A percentile compares a stretch with the other conserved stretches of the same genome.
Evolutionary conservation across 2,113 vertebrate genomes (phyloP).

Genomic region (Rostratula benghalensis): DNA sequence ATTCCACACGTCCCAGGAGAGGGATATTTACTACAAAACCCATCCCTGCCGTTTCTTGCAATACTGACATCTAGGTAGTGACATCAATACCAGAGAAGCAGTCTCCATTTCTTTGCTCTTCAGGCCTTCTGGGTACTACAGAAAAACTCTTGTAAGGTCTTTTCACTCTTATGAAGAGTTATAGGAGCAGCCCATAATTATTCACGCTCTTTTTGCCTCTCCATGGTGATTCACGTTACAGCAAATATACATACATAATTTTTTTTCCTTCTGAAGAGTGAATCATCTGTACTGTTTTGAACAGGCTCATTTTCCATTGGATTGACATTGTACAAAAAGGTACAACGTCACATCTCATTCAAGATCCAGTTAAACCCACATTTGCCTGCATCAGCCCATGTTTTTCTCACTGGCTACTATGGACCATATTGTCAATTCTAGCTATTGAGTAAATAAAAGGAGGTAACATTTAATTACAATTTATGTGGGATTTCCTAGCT

Average conservation of each 20-base stretch:
- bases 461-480: neutral
- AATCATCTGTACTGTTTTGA: neutral
- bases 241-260: neutral
- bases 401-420: neutral
- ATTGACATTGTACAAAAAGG: neutral
- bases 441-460: neutral
- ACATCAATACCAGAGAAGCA: neutral
- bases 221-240: rapidly evolving
- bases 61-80: neutral
- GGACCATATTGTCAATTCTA: neutral
- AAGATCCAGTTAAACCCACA: neutral
- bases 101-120: neutral
- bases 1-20: neutral
- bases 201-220: neutral
- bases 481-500: neutral
- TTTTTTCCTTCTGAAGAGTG: neutral
- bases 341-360: neutral
- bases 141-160: neutral
- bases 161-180: neutral
- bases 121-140: neutral
- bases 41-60: neutral
- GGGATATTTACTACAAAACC: neutral
- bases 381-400: neutral
- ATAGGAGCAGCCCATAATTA: neutral
- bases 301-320: neutral